These are phyloP conservation scores for Artemia sinica DNA, from an alignment of 2,888 invertebrate species.

Conservation along the genomic window DNA sequence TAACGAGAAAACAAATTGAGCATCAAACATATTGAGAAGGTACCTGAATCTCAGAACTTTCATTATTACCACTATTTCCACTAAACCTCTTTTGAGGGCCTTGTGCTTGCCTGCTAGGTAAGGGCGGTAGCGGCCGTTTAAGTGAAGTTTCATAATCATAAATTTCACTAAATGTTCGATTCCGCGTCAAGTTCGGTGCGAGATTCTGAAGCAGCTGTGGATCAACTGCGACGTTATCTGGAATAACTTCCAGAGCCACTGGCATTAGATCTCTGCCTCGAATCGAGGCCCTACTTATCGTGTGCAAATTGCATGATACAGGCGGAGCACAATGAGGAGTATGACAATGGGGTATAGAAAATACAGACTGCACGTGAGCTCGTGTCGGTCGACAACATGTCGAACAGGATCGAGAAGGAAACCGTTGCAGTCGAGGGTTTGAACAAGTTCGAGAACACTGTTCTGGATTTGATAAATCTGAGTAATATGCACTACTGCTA, in stretches of 20 bases:
- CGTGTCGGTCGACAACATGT: slow-evolving; percentile 6
- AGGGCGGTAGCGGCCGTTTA: slow-evolving; percentile 21
- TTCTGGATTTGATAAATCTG: slow-evolving; percentile 41
- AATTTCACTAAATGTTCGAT: slow-evolving; percentile 15
- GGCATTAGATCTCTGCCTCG: slow-evolving; percentile 22
- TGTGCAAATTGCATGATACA: background rate
- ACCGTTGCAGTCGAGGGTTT: slow-evolving; percentile 17
- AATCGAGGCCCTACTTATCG: background rate
- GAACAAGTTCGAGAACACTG: slow-evolving; percentile 16
- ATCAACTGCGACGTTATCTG: slow-evolving; percentile 21
- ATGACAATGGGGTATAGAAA: slow-evolving; percentile 6
- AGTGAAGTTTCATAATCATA: slow-evolving; percentile 15
- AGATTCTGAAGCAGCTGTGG: slow-evolving; percentile 10
- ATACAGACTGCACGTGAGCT: slow-evolving; percentile 9
- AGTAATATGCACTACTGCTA: slow-evolving; percentile 56
- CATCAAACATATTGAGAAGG: slow-evolving; percentile 42
- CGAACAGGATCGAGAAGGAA: slow-evolving; percentile 2
- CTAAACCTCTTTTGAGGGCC: slow-evolving; percentile 22
- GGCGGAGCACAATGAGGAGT: background rate
- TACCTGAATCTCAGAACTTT: slow-evolving; percentile 35
- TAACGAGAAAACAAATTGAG: no score
- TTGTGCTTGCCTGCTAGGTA: slow-evolving; percentile 20
- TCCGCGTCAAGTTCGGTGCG: slow-evolving; percentile 11
- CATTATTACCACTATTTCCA: slow-evolving; percentile 25
- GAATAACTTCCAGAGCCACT: slow-evolving; percentile 20